A percentile compares a stretch with the other conserved stretches of the same genome.
phyloP scores from a whole-genome alignment of 2,888 invertebrate genomes.

The Autographa pulchrina region DNA sequence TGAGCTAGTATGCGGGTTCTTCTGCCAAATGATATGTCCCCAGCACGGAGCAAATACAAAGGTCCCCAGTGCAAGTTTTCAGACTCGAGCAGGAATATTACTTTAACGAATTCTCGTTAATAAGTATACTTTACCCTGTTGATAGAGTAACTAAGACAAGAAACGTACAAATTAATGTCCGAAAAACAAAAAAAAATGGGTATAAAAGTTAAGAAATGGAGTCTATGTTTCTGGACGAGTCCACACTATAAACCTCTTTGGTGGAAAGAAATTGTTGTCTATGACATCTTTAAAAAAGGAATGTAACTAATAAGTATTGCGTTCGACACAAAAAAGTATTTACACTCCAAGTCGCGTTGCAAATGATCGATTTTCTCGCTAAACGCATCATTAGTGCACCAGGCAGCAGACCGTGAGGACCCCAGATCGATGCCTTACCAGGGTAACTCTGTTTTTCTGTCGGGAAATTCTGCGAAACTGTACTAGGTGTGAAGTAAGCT shows the following conservation, averaged over 20 bases:
- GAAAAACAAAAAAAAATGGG: neutral
- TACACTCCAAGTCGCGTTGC: neutral
- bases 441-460: neutral
- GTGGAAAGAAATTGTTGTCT: neutral
- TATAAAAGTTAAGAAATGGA: neutral
- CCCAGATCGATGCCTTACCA: neutral
- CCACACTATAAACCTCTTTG: neutral
- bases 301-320: neutral
- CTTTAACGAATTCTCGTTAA: too few relatives aligned
- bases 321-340: neutral
- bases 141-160: neutral
- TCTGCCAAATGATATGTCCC: neutral
- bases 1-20: neutral
- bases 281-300: neutral
- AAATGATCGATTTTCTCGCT: slow-evolving; percentile 1
- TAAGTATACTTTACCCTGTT: neutral
- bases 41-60: too few relatives aligned
- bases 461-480: neutral
- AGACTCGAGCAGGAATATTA: neutral
- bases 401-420: neutral
- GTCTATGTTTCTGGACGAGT: too few relatives aligned
- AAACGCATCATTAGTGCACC: neutral
- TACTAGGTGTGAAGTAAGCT: neutral
- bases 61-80: neutral
- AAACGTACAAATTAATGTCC: neutral